Conservation (phyloP, 2,797 vertebrate species). For the Gallinago stenura region DNA sequence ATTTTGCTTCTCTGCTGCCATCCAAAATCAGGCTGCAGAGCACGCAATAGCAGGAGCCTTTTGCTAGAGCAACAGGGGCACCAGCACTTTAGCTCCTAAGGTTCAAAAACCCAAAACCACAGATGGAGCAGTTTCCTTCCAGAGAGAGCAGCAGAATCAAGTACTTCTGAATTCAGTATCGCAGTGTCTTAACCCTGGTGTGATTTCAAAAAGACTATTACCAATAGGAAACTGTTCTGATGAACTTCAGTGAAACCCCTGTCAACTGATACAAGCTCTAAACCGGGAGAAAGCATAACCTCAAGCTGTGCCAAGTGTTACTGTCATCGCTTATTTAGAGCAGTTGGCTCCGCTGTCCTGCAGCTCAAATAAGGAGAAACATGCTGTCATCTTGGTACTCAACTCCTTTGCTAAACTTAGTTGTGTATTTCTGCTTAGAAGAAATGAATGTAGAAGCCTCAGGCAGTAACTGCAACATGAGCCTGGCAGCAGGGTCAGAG, state of each 20-base stretch:
- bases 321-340: no score
- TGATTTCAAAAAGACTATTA: no score
- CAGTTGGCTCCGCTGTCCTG: not conserved
- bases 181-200: not conserved
- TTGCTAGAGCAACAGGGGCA: not conserved
- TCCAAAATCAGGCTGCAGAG: not conserved
- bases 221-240: not conserved
- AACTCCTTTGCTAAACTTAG: slow-evolving; percentile 81
- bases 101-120: not conserved
- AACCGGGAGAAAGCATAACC: rapidly evolving
- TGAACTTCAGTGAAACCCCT: not conserved
- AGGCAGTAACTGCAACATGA: not conserved
- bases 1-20: not conserved
- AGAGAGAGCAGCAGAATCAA: not conserved
- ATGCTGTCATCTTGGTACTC: slow-evolving; percentile 70
- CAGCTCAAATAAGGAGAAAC: not conserved
- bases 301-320: not conserved
- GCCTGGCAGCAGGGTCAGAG: rapidly evolving
- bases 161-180: not conserved
- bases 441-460: not conserved
- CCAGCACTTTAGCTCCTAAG: not conserved
- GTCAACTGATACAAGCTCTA: not conserved
- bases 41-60: rapidly evolving
- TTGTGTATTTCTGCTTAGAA: slow-evolving; percentile 80
- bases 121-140: rapidly evolving